Evolutionary conservation across 2,113 vertebrate species (phyloP).

Genomic region (Campylomormyrus numenius): DNA sequence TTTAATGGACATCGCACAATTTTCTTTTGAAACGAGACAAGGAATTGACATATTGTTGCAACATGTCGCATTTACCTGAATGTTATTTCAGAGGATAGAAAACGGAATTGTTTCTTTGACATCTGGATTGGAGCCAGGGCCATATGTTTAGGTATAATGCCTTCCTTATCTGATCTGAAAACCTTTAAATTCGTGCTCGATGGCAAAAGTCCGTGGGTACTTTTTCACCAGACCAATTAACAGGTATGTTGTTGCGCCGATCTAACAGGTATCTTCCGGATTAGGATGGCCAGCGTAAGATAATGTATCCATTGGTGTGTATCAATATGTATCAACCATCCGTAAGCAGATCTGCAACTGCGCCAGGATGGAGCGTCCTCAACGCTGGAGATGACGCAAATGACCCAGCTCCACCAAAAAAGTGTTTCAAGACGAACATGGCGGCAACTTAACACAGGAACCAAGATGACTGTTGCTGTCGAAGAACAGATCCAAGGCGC

Average conservation of each 20-base stretch:
- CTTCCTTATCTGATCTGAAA: neutral
- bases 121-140: neutral
- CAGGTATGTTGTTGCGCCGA: conserved; percentile 1
- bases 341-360: conserved; percentile 72
- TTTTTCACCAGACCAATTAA: neutral
- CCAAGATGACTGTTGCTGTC: conserved; percentile 84
- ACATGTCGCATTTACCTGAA: conserved; percentile 1
- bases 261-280: neutral
- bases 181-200: neutral
- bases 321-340: conserved; percentile 43
- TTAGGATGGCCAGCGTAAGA: neutral
- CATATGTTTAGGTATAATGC: neutral
- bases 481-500: conserved; percentile 72
- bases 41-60: neutral
- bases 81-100: neutral
- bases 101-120: neutral
- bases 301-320: neutral
- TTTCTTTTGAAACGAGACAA: neutral
- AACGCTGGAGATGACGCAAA: conserved; percentile 97
- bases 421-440: conserved; percentile 99
- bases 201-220: neutral
- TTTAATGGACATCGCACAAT: neutral
- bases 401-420: conserved; percentile 79
- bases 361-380: conserved; percentile 87
- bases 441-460: conserved; percentile 95